Conservation (phyloP, 2,888 invertebrate genomes). For the Nephrotoma flavescens region DNA sequence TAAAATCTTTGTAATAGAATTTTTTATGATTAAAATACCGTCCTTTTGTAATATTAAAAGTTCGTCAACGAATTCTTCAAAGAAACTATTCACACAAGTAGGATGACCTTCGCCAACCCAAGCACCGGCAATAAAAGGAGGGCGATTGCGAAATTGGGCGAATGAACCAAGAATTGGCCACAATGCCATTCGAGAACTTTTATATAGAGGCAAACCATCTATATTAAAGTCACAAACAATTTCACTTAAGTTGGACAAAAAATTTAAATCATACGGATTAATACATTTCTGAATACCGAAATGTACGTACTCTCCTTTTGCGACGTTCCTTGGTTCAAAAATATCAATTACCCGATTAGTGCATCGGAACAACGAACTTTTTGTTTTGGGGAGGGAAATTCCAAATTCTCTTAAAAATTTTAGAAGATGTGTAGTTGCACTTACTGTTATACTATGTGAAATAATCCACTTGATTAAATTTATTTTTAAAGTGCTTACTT, state of each 20-base stretch:
- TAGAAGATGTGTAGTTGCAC: not conserved
- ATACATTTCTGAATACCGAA: not conserved
- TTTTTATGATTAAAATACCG: not conserved
- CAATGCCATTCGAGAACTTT: not conserved
- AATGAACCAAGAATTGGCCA: no score
- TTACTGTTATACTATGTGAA: not conserved
- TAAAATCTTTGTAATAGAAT: not conserved
- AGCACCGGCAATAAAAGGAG: no score
- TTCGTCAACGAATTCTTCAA: not conserved
- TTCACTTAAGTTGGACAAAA: not conserved
- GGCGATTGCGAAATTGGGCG: no score
- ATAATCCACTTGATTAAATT: not conserved
- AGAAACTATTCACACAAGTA: no score
- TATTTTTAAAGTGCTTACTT: not conserved
- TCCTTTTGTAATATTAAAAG: not conserved
- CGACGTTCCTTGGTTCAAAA: not conserved
- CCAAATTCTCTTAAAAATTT: not conserved
- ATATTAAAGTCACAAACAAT: slow-evolving; percentile 3
- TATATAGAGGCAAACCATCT: not conserved
- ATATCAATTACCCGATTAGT: not conserved
- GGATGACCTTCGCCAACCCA: no score
- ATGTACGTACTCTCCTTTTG: not conserved
- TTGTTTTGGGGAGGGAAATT: not conserved
- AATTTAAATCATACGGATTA: not conserved
- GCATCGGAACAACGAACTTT: not conserved